Evolutionary conservation across 2,797 vertebrate species (phyloP), one percentile per base, ranked within the genome.

Genomic region (Furcifer pardalis): DNA sequence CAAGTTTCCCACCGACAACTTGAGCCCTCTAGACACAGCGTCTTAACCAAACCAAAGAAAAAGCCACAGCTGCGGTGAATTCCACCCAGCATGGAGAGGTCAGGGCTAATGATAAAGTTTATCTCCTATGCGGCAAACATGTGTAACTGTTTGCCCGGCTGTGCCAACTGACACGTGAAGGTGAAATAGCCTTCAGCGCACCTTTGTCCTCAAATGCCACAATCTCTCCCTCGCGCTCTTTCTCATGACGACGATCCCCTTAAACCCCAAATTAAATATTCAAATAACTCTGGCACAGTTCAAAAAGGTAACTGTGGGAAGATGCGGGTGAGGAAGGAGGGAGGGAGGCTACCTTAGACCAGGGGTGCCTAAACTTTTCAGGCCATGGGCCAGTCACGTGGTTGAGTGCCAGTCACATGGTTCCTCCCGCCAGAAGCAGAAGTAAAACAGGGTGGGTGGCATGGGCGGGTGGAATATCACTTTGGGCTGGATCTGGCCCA

Each of bases 231-330:
- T 77, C 19, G 56, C 86, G 72, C 77, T 80, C 84, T 78, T 84
- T 87, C 21, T 46, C 21, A 69, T 71, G 19, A 30, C 19, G 17
- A 30, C 46, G 23, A 60, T 81, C 79, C 19, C 66, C 37, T 2
- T 35, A 59, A n/a, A 27, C 0, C 69, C 63, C 56, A 9, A 40
- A 82, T 88, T 90, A 94, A 90, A 90, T 89, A 93, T 91, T 94
- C 91, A 93, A 92, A 90, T 65, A 85, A 83, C 5, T 87, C 62
- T 80, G 73, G 84, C 89, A 77, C 90, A 92, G 92, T 92, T 93
- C 91, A 92, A 87, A 90, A 91, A 69, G 84, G 84, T 85, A 93
- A 93, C 92, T 91, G 86, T 83, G 68, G 89, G 73, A 85, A 79
- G 81, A 88, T 85, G 87, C 82, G 83, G 84, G 71, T 8, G 56